These are phyloP conservation scores for Papilio polyxenes DNA, from an alignment of 1,140 invertebrate genomes.

Conservation along the genomic window DNA sequence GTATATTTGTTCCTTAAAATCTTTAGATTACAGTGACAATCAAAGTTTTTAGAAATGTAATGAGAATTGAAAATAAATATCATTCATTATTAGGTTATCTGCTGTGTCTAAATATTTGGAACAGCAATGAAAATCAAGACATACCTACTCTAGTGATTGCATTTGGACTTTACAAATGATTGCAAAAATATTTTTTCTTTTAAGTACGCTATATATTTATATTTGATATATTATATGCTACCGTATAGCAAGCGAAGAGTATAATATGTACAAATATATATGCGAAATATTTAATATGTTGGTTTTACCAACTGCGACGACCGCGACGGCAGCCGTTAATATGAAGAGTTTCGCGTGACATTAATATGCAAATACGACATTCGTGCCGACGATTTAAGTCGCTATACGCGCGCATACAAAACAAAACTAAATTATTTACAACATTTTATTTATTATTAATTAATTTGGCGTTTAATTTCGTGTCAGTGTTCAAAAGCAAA, in stretches of 20 bases:
- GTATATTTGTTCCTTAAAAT: too few relatives aligned
- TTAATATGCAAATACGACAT: slow-evolving; percentile 59
- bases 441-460: slow-evolving; percentile 1
- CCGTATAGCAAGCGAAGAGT: background rate
- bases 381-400: slow-evolving; percentile 51
- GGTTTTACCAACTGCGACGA: slow-evolving; percentile 42
- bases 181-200: too few relatives aligned
- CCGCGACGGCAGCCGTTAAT: slow-evolving; percentile 54
- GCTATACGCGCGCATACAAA: slow-evolving; percentile 46
- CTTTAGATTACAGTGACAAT: too few relatives aligned
- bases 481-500: background rate
- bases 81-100: too few relatives aligned
- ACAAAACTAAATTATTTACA: slow-evolving; percentile 6
- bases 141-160: too few relatives aligned
- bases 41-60: too few relatives aligned
- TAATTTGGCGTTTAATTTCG: background rate
- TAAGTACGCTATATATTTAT: too few relatives aligned
- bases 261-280: background rate
- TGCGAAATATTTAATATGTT: background rate
- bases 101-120: too few relatives aligned
- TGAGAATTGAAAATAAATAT: too few relatives aligned
- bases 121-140: too few relatives aligned
- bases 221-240: too few relatives aligned
- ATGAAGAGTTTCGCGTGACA: slow-evolving; percentile 51
- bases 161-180: too few relatives aligned